Evolutionary conservation across 2,113 vertebrate species (phyloP).

Genomic region (Agapornis roseicollis): DNA sequence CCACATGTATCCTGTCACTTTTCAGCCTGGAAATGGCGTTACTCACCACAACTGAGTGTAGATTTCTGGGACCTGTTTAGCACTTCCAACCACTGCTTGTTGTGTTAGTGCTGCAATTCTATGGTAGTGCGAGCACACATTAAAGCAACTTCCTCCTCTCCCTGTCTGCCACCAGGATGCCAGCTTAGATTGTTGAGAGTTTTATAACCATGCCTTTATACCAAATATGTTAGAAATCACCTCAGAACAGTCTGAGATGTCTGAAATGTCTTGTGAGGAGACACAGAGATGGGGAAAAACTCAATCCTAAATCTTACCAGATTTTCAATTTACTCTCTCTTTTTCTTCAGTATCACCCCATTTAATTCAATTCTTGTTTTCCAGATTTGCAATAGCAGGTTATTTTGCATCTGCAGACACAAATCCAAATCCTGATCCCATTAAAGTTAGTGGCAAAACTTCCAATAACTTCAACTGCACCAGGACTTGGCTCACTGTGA

Average conservation of each 20-base stretch:
- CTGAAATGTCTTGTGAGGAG: neutral
- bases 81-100: neutral
- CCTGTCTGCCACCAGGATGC: neutral
- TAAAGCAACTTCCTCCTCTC: neutral
- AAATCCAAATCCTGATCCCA: slow-evolving; percentile 51
- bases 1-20: neutral
- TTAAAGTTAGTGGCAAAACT: slow-evolving; percentile 40
- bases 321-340: neutral
- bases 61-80: neutral
- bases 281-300: neutral
- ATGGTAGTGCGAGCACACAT: fast-evolving
- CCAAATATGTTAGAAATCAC: neutral
- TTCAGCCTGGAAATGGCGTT: neutral
- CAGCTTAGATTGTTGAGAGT: neutral
- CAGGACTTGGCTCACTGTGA: slow-evolving; percentile 34
- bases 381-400: neutral
- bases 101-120: neutral
- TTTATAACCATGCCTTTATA: neutral
- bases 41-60: neutral
- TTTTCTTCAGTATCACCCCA: neutral
- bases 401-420: slow-evolving; percentile 44
- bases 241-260: neutral
- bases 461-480: slow-evolving; percentile 42
- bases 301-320: neutral
- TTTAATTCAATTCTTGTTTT: slow-evolving; percentile 27